Conservation (phyloP, 2,797 vertebrate species). For the Ispidina lecontei region DNA sequence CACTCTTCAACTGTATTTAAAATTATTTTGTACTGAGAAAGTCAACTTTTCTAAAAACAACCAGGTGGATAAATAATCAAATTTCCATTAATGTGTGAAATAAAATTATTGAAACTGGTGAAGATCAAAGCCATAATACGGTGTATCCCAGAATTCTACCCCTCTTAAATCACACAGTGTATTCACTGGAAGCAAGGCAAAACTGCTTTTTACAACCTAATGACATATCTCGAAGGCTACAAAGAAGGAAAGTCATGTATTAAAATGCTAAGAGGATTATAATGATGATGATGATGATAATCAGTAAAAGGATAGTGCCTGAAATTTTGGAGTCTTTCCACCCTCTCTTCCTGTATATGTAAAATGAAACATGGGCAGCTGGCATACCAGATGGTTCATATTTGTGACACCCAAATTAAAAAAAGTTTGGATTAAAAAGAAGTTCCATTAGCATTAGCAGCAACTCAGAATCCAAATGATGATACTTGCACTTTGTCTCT, state of each 20-base stretch:
- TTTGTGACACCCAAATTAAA: slow-evolving; percentile 67
- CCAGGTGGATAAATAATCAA: slow-evolving; percentile 30
- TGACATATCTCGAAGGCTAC: neutral
- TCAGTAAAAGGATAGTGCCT: slow-evolving; percentile 54
- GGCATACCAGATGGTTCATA: slow-evolving; percentile 76
- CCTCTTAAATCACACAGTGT: slow-evolving; percentile 8
- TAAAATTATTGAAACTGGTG: neutral
- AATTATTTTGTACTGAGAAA: neutral
- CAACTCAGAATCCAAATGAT: slow-evolving; percentile 59
- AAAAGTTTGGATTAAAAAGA: slow-evolving; percentile 53
- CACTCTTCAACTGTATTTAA: neutral
- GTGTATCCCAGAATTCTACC: neutral
- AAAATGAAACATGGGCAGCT: slow-evolving; percentile 68
- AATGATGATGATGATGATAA: slow-evolving; percentile 64
- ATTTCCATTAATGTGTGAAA: neutral
- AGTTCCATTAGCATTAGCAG: slow-evolving; percentile 50
- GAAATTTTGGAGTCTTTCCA: slow-evolving; percentile 58
- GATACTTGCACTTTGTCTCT: slow-evolving; percentile 46
- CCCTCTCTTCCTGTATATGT: neutral
- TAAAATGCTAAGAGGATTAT: slow-evolving; percentile 49
- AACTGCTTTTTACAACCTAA: neutral
- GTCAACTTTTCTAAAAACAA: neutral
- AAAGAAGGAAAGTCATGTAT: slow-evolving; percentile 35
- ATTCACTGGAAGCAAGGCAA: neutral
- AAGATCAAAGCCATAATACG: neutral